phyloP scores from a whole-genome alignment of 2,797 vertebrate genomes.

The Parambassis ranga region DNA sequence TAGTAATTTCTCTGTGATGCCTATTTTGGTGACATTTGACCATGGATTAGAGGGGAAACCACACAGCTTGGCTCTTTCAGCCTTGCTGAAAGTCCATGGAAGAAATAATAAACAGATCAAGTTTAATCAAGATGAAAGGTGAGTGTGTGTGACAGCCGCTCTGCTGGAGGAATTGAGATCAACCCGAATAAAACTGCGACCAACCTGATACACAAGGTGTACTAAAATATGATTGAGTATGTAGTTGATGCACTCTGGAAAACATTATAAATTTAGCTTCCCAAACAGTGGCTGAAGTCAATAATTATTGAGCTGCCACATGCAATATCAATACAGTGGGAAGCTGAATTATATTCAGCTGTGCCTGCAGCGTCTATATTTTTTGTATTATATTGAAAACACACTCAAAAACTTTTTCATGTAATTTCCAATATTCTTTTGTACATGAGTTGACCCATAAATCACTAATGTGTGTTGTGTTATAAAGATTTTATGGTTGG shows the following conservation, averaged over 20 bases:
- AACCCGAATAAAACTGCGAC: slow-evolving; percentile 12
- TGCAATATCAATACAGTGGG: slow-evolving; percentile 4
- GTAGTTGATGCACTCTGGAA: neutral
- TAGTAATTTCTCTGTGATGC: slow-evolving; percentile 54
- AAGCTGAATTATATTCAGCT: neutral
- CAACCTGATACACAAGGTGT: neutral
- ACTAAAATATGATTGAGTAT: neutral
- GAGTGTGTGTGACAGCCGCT: slow-evolving; percentile 13
- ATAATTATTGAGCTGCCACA: neutral
- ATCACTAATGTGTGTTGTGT: slow-evolving; percentile 1
- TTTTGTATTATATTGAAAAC: neutral
- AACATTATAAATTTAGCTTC: neutral
- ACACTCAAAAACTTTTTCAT: neutral
- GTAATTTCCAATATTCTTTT: neutral
- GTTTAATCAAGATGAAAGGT: slow-evolving; percentile 55
- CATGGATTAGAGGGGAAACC: slow-evolving; percentile 45
- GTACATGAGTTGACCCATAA: neutral
- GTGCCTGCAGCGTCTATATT: neutral
- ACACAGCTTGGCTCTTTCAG: slow-evolving; percentile 26
- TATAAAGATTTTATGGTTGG: neutral
- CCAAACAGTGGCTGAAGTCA: neutral
- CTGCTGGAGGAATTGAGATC: slow-evolving; percentile 9
- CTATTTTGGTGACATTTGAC: slow-evolving; percentile 71
- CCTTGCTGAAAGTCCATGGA: slow-evolving; percentile 29
- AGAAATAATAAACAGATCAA: slow-evolving; percentile 65